phyloP scores from a whole-genome alignment of 2,797 vertebrate genomes.

The Sciurus vulgaris region DNA sequence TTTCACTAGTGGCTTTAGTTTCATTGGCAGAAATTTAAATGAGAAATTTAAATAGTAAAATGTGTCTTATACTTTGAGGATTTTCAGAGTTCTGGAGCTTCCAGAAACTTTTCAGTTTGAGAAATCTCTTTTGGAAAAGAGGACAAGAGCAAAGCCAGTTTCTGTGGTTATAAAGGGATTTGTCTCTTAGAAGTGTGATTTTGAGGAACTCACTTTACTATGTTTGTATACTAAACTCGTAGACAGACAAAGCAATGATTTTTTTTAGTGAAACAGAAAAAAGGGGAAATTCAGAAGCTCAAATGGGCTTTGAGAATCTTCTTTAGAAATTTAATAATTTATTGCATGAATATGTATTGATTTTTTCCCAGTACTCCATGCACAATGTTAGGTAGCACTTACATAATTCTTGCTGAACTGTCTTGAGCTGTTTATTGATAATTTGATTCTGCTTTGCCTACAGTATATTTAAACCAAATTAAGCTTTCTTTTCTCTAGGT shows the following conservation, averaged over 20 bases:
- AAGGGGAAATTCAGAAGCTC: background rate
- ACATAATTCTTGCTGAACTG: background rate
- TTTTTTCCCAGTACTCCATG: background rate
- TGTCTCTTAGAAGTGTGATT: background rate
- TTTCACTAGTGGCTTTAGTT: background rate
- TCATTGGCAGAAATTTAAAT: background rate
- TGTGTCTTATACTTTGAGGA: background rate
- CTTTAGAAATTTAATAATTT: background rate
- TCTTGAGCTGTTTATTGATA: background rate
- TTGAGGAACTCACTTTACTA: background rate
- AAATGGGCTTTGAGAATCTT: background rate
- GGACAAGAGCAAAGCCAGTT: background rate
- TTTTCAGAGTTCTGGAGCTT: conserved; percentile 23
- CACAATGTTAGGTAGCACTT: background rate
- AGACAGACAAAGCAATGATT: background rate
- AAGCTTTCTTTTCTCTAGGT: background rate
- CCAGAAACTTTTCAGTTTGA: background rate
- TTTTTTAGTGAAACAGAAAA: background rate
- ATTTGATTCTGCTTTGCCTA: background rate
- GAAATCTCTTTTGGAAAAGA: conserved; percentile 39
- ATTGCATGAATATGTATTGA: background rate
- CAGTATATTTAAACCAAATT: background rate
- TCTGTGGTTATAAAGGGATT: background rate
- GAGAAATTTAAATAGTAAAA: conserved; percentile 14
- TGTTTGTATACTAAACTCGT: background rate